Base-by-base conservation (phyloP, 2,888 invertebrate species). In the Myopa testacea region DNA sequence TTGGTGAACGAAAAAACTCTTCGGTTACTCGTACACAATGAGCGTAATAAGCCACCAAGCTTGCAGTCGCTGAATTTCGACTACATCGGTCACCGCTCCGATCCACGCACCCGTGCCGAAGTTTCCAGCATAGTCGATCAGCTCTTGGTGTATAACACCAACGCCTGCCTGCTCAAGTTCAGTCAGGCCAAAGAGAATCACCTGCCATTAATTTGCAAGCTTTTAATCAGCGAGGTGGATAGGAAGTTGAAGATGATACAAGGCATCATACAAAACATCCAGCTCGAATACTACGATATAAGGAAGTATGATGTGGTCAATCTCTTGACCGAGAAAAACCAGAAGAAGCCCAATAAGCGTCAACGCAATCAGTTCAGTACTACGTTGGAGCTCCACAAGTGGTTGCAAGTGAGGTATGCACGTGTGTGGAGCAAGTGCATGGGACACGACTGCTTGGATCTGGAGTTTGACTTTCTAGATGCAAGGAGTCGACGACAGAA, bases 261-360 rank as follows among this genome's bases (percentile, higher is more conserved):
- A 0, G 82, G 72, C 34, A 83, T 80, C 7, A 62, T 85, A 0
- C 74, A 78, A 4, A 58, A 40, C 38, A 82, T 85, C 34, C 80
- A 79, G 67, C 76, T 86, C n/a, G 85, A 86, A 69, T 86, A 85
- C 72, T 84, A 80, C 40, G 86, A 86, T 78, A 79, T 86, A 67
- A 83, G 84, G 4, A 86, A 86, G 65, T 86, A 85, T 40, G 86
- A 86, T n/a, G 82, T 86, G 82, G 68, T 84, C 6, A 86, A 85
- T 45, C 80, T 86, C 81, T 65, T 86, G 34, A 37, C 68, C 12
- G 40, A 78, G 5, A 72, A 19, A 8, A 19, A 14, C 5, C 38
- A 50, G 1, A 75, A 12, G 7, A 70, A 73, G 40, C 81, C 78
- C 0, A 45, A 58, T n/a, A 77, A 67, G 14, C 34, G 55, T 26